Base-by-base conservation (phyloP, 2,888 invertebrate genomes). In the Drosophila cracens region DNA sequence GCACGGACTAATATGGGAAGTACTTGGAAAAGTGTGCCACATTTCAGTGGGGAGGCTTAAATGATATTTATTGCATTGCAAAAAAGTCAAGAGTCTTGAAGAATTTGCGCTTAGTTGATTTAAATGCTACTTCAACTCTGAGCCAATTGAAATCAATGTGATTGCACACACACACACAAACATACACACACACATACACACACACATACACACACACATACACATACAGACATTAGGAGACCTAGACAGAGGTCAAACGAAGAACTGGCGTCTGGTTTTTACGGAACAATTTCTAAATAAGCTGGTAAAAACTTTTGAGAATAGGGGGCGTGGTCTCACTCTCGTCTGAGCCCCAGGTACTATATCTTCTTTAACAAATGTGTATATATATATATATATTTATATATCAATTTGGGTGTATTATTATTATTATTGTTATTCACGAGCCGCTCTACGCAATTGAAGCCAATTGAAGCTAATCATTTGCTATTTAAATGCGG, bases 381-480 rank as follows among this genome's bases (percentile, higher is more conserved):
- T 4, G 11, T 10, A 10, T 10, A n/a, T 40, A 21, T 7, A 13
- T 18, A 64, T 33, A 33, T 58, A 36, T 11, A 49, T 49, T n/a
- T 63, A 29, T 65, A 27, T 64, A 51, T 51, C 65, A 64, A 38
- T 49, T 64, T 64, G 62, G 64, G 83, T 49, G 49, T 54, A 36
- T 54, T 36, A 36, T 27, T 53, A 36, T 36, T 34, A 36, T 77
- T 78, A 88, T 79, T 77, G 81, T 27, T 67, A 67, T 67, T 16
- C 18, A 34, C 38, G 56, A 68, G 69, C 87, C 58, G 86, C 78
- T 81, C 79, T 75, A 76, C 72, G 89, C 91, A 92, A 92, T 92
- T 92, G 92, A 90, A 91, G 85, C 87, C 92, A 92, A 92, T 92
- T 92, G 89, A 92, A 68, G 87, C 91, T 91, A 92, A 91, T 92